Evolutionary conservation across 1,140 invertebrate genomes (phyloP).

Genomic region (Plodia interpunctella): DNA sequence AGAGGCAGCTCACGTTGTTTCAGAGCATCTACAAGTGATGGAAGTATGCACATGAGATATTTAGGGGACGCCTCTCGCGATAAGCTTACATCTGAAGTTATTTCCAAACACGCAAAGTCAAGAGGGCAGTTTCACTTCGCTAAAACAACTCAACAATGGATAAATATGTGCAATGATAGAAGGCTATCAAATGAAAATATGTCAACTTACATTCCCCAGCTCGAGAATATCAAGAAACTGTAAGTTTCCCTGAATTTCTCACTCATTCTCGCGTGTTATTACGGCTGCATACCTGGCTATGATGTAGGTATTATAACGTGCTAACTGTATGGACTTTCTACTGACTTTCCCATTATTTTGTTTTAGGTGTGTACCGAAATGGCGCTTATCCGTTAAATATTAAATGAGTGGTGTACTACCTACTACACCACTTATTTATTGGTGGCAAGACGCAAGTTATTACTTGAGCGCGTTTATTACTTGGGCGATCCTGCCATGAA

Average conservation of each 20-base stretch:
- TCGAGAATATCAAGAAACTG: slow-evolving; percentile 44
- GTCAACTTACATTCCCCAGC: slow-evolving; percentile 10
- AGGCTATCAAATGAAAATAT: neutral
- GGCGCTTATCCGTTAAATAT: neutral
- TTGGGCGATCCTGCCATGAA: too few species aligned
- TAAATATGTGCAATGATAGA: slow-evolving; percentile 30
- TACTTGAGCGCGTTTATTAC: too few species aligned
- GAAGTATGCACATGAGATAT: neutral
- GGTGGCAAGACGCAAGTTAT: too few species aligned
- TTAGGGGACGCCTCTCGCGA: neutral
- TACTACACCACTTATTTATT: neutral
- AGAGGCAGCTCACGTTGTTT: too few species aligned
- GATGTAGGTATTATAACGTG: neutral
- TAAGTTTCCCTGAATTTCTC: slow-evolving; percentile 19
- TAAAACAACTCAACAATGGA: slow-evolving; percentile 49
- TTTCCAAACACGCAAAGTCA: neutral
- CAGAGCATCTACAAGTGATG: neutral
- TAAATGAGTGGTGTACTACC: neutral
- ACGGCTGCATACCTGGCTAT: too few species aligned
- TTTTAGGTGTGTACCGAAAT: neutral
- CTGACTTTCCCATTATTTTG: too few species aligned
- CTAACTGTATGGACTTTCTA: neutral
- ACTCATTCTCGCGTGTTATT: too few species aligned
- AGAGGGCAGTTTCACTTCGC: neutral
- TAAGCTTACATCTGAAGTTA: neutral